A percentile compares a stretch with the other conserved stretches of the same genome.
These are phyloP conservation scores for Lepus townsendii DNA, from an alignment of 2,797 vertebrate genomes.

Conservation along the genomic window DNA sequence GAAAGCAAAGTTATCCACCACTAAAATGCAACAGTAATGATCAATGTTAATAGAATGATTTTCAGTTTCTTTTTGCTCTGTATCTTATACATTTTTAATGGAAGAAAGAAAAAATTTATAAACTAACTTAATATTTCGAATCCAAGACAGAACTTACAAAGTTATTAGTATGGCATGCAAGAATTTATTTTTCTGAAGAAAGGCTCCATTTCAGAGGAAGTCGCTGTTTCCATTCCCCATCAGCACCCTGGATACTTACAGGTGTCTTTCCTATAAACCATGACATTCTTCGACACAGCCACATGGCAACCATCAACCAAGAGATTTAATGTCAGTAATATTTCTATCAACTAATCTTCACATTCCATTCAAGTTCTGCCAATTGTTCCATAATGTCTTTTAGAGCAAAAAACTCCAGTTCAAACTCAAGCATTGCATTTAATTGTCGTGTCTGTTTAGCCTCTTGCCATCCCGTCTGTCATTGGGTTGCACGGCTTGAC, in stretches of 20 bases:
- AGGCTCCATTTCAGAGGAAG: not conserved
- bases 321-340: not conserved
- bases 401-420: not conserved
- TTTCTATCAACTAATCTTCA: not conserved
- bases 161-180: not conserved
- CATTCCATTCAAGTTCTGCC: not conserved
- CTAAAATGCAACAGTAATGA: not conserved
- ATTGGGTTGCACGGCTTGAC: constrained; percentile 30
- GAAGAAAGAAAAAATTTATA: not conserved
- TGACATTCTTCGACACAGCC: not conserved
- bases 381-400: not conserved
- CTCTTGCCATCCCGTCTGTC: not conserved
- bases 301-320: not conserved
- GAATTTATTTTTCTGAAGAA: constrained; percentile 44
- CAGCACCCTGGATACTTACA: not conserved
- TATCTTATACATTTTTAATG: constrained; percentile 26
- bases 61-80: not conserved
- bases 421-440: not conserved
- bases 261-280: not conserved
- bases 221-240: not conserved
- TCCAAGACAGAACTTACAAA: constrained; percentile 7
- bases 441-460: not conserved
- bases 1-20: not conserved
- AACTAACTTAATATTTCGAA: constrained; percentile 2
- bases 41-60: not conserved